Percentiles rank a stretch among this genome's conserved stretches.
Evolutionary conservation across 2,888 invertebrate species (phyloP).

Genomic region (Colostygia pectinataria): DNA sequence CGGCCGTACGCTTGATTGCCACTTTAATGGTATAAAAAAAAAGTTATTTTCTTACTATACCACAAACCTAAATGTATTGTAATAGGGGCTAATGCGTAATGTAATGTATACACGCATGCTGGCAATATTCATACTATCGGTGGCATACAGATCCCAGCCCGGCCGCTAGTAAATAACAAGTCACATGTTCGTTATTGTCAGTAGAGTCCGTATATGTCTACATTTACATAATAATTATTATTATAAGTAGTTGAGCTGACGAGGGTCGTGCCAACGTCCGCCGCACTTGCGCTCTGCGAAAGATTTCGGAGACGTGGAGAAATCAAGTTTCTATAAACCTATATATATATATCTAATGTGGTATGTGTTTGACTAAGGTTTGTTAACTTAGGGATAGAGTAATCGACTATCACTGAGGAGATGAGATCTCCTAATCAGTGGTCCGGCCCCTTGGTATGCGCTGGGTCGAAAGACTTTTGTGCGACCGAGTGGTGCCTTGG

Average conservation of each 20-base stretch:
- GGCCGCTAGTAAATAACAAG: conserved; percentile 21
- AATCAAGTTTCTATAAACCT: conserved; percentile 11
- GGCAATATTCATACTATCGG: not conserved
- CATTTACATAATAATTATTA: conserved; percentile 50
- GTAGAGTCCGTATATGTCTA: conserved; percentile 25
- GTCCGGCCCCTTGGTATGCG: no score
- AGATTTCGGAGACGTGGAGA: conserved; percentile 31
- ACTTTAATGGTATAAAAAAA: no score
- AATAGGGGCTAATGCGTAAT: no score
- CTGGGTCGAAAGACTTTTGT: no score
- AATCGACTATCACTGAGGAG: no score
- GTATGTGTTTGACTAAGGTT: conserved; percentile 3
- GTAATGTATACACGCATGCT: not conserved
- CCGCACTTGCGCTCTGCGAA: conserved; percentile 55
- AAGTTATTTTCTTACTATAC: no score
- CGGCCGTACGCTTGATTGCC: no score
- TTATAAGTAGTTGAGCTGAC: conserved; percentile 54
- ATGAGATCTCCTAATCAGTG: no score
- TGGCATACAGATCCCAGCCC: not conserved
- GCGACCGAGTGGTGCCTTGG: no score
- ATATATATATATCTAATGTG: not conserved
- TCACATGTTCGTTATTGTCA: conserved; percentile 32
- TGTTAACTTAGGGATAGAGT: conserved; percentile 2
- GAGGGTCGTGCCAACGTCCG: conserved; percentile 62
- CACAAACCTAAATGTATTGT: no score